Evolutionary conservation across 2,888 invertebrate genomes (phyloP), one percentile per base, ranked within the genome.

Genomic region (Gymnosoma rotundatum): DNA sequence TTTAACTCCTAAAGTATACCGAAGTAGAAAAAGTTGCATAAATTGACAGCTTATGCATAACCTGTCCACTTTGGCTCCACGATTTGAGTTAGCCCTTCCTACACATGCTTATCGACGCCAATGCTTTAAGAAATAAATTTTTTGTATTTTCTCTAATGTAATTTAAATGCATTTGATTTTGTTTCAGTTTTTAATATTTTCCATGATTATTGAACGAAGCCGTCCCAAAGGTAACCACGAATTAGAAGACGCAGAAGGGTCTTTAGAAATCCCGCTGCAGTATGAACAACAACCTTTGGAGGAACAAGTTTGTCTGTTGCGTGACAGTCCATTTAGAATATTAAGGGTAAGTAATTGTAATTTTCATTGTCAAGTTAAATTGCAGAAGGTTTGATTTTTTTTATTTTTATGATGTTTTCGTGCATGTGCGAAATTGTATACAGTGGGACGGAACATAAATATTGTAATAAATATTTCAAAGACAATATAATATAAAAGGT

Each of bases 261-360:
- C 88, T 63, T 85, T 91, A 74, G 92, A 91, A 86, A 89, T 91
- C 73, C 90, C 90, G 78, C 70, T 90, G 64, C 88, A 89, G 93
- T 83, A 88, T 5, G 91, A 90, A 60, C 81, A 78, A 25, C 52
- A 69, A 12, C 87, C 88, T 21, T 78, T 85, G 4, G 87, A 74
- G n/a, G 91, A 90, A 64, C 88, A 95, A 67, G 94, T 96, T 7
- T 97, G 97, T 88, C 93, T 96, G 16, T 94, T 97, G 88, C 94
- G 94, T 50, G 96, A 96, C 89, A 96, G 91, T 85, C 92, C 92
- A 58, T 92, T 89, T 86, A 89, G 92, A 78, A 92, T 92, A 89
- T 87, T 92, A 66, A 88, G 92, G 90, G 92, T 92, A 87, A 92
- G 92, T 93, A 60, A 60, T 48, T 75, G 48, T 18, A 20, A 36